Base-by-base conservation (phyloP, 2,797 vertebrate species). In the Microctenopoma stevenorrisi region DNA sequence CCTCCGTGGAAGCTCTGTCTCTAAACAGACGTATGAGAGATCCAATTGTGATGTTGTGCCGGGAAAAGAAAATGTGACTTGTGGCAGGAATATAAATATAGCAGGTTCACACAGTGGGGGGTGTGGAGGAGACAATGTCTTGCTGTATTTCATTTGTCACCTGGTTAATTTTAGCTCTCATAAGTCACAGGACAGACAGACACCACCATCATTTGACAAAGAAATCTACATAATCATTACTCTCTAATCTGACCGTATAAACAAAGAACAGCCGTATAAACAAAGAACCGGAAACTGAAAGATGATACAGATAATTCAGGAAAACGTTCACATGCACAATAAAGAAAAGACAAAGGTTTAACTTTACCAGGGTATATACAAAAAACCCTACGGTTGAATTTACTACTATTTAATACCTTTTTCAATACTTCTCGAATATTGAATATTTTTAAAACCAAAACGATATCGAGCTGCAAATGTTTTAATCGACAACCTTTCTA, bases 51-150 rank as follows among this genome's bases (percentile, higher is more conserved):
- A 68, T 5, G 4, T 16, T 57, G 43, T 8, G 22, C 26, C 0
- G 4, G 22, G 47, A 15, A 66, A 68, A 57, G 71, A 62, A 18
- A 73, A 71, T 74, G 5, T 16, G 30, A 65, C 16, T 18, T 53
- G 54, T 58, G 64, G 18, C 15, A 30, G 14, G 16, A 38, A 64
- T 51, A 57, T 50, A 63, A 78, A 85, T 63, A 30, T 4, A 22
- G 26, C 30, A 42, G 28, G n/a, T 46, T 25, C 22, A 28, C 16
- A 43, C 11, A 22, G 40, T 2, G 3, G 5, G 58, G 35, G 18
- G 1, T 16, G 26, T 8, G 28, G 44, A 48, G 18, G 16, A 54
- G n/a, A 28, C 10, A 14, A 25, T 33, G 0, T 65, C 16, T 2
- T 26, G 18, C 52, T 40, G 4, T 10, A 65, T 47, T 37, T 7